These are phyloP conservation scores for Erinaceus europaeus DNA, from an alignment of 2,113 vertebrate species.

Conservation along the genomic window DNA sequence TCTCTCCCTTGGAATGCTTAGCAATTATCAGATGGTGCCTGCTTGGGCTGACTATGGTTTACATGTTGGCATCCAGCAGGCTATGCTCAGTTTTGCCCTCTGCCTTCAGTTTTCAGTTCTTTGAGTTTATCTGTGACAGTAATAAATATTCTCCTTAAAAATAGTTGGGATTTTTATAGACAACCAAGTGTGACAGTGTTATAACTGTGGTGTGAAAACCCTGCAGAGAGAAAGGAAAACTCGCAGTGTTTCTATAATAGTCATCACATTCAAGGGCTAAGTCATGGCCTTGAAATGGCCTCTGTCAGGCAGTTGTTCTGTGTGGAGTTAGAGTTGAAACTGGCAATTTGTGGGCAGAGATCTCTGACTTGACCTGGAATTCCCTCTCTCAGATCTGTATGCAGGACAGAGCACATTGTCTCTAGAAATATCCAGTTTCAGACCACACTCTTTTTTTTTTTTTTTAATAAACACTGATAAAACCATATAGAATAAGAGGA, in stretches of 20 bases:
- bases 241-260: constrained; percentile 23
- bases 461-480: too few species aligned
- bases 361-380: background rate
- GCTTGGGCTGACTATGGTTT: background rate
- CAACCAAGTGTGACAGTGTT: constrained; percentile 44
- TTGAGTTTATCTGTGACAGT: constrained; percentile 48
- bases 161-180: constrained; percentile 56
- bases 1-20: background rate
- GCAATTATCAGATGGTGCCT: background rate
- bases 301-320: background rate
- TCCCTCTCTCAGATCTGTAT: background rate
- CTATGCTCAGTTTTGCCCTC: background rate
- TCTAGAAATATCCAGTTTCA: background rate
- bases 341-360: background rate
- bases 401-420: background rate
- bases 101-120: background rate
- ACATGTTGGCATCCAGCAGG: background rate
- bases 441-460: background rate
- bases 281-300: background rate
- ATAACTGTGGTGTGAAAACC: constrained; percentile 42
- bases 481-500: too few species aligned
- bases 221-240: constrained; percentile 5
- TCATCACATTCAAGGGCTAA: background rate
- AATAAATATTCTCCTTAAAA: constrained; percentile 57
- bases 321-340: background rate